Evolutionary conservation across 2,888 invertebrate species (phyloP).

Genomic region (Nemotelus pantherinus): DNA sequence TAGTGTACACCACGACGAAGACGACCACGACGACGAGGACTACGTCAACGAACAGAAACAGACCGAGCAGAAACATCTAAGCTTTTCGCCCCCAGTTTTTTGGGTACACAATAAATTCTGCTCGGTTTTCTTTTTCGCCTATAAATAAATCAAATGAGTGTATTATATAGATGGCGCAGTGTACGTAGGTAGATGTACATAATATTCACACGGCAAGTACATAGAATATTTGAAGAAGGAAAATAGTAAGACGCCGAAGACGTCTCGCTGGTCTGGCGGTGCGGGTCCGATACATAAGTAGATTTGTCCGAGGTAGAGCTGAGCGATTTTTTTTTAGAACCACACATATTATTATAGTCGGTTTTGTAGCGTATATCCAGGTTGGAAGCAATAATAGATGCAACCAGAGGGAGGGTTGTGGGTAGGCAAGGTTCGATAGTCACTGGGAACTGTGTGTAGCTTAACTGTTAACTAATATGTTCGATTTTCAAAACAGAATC

Average conservation of each 20-base stretch:
- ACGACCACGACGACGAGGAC: background rate
- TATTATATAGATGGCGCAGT: constrained; percentile 37
- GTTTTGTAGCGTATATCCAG: constrained; percentile 26
- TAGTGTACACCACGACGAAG: constrained; percentile 17
- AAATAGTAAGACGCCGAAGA: constrained; percentile 12
- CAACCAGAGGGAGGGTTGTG: constrained; percentile 7
- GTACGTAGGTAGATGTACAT: constrained; percentile 24
- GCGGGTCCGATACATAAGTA: constrained; percentile 14
- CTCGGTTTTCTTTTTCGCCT: constrained; percentile 40
- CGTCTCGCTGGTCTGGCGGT: constrained; percentile 21
- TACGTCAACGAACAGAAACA: too few species aligned
- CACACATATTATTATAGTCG: constrained; percentile 37
- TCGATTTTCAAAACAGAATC: constrained; percentile 6
- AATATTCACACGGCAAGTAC: constrained; percentile 7
- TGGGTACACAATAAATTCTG: constrained; percentile 43
- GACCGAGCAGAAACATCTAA: background rate
- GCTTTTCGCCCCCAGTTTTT: constrained; percentile 31
- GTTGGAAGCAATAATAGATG: constrained; percentile 28
- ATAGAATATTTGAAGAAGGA: constrained; percentile 13
- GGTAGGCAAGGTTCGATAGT: constrained; percentile 13
- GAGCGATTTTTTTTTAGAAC: constrained; percentile 38
- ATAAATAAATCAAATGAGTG: constrained; percentile 43
- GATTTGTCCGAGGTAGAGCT: constrained; percentile 29
- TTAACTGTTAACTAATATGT: background rate
- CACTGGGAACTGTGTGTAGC: constrained; percentile 4